phyloP scores from a whole-genome alignment of 92 coral and sea anemone species.

The Epizoanthus scotinus region DNA sequence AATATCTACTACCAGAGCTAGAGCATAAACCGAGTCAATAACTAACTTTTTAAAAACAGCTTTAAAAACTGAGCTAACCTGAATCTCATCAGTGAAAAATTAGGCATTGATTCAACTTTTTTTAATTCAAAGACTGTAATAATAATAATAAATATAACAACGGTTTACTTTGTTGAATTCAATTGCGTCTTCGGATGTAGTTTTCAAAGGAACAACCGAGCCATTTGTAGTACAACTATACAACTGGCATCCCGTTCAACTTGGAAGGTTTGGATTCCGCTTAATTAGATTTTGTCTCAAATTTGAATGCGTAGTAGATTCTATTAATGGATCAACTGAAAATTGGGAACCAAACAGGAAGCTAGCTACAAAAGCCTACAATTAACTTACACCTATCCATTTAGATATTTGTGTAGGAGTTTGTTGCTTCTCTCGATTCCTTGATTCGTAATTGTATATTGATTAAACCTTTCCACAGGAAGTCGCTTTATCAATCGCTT shows the following conservation, averaged over 20 bases:
- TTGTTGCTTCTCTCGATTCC: slow-evolving; percentile 1
- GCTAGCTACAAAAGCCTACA: slow-evolving; percentile 11
- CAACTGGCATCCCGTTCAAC: neutral
- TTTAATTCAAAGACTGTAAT: neutral
- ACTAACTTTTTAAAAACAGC: no score
- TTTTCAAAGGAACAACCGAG: neutral
- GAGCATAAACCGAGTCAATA: neutral
- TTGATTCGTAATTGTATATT: slow-evolving; percentile 27
- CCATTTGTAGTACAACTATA: neutral
- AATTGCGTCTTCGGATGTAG: slow-evolving; percentile 11
- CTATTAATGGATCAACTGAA: slow-evolving; percentile 3
- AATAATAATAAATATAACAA: neutral
- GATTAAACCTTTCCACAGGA: slow-evolving; percentile 1
- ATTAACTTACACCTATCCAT: slow-evolving; percentile 26
- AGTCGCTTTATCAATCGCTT: slow-evolving; percentile 14
- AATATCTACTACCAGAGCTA: neutral
- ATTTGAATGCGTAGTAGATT: slow-evolving; percentile 18
- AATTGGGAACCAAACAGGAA: slow-evolving; percentile 23
- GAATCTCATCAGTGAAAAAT: neutral
- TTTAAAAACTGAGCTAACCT: no score
- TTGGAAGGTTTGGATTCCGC: slow-evolving; percentile 9
- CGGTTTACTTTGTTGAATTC: neutral
- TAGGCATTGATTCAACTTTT: neutral
- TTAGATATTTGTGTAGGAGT: slow-evolving; percentile 29
- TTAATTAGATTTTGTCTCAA: slow-evolving; percentile 25